Conservation (phyloP, 2,888 invertebrate species). For the Boloria selene region DNA sequence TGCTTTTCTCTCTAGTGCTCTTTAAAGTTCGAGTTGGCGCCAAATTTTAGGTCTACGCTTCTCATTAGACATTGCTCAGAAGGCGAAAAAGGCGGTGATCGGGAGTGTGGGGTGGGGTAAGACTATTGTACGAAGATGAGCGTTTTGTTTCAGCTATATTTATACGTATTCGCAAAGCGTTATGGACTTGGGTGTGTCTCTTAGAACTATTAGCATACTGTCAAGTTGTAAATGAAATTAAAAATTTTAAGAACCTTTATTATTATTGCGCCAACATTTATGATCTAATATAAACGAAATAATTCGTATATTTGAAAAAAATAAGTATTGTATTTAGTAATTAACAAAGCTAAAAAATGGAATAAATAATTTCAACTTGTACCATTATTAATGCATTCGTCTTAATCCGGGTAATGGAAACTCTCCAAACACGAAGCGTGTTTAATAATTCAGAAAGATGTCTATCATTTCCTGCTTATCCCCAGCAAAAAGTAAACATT, state of each 20-base stretch:
- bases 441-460: slow-evolving; percentile 34
- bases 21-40: slow-evolving; percentile 78
- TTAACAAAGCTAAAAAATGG: too few species aligned
- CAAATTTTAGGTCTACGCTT: slow-evolving; percentile 78
- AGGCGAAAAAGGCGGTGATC: slow-evolving; percentile 42
- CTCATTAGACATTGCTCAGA: slow-evolving; percentile 72
- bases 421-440: slow-evolving; percentile 24
- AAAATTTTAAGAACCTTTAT: too few species aligned
- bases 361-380: background rate
- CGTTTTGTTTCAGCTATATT: slow-evolving; percentile 67
- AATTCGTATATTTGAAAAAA: too few species aligned
- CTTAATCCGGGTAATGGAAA: slow-evolving; percentile 30
- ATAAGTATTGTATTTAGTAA: too few species aligned
- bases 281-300: too few species aligned
- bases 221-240: background rate
- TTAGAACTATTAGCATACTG: background rate
- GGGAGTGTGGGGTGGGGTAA: slow-evolving; percentile 27
- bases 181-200: slow-evolving; percentile 13
- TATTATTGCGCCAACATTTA: too few species aligned
- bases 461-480: slow-evolving; percentile 28
- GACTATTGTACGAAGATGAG: slow-evolving; percentile 56
- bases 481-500: slow-evolving; percentile 29
- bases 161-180: slow-evolving; percentile 44
- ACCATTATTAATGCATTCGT: slow-evolving; percentile 30
- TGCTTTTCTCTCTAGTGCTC: slow-evolving; percentile 59